Conservation (phyloP, 2,888 invertebrate genomes). For the Parnassius apollo region DNA sequence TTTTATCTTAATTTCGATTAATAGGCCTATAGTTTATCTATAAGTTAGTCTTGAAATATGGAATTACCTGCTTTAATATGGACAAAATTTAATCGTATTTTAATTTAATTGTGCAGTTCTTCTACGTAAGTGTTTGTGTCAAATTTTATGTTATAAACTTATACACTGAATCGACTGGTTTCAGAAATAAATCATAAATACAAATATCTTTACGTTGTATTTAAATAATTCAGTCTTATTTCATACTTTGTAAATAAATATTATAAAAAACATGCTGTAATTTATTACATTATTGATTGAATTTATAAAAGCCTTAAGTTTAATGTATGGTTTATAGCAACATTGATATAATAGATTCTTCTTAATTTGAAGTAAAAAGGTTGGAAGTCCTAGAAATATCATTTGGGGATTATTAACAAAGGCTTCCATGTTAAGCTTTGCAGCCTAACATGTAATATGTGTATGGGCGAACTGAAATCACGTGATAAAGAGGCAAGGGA, state of each 20-base stretch:
- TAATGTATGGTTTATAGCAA: no score
- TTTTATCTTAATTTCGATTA: constrained; percentile 10
- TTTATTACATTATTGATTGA: no score
- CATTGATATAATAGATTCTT: no score
- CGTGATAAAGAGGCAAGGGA: neutral
- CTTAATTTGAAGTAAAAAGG: no score
- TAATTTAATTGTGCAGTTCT: constrained; percentile 17
- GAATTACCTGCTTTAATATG: constrained; percentile 3
- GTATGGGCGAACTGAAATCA: neutral
- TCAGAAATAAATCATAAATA: no score
- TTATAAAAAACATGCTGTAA: no score
- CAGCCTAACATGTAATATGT: constrained; percentile 19
- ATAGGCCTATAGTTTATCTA: constrained; percentile 4
- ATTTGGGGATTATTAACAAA: neutral
- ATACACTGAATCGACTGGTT: neutral
- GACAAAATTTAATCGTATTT: constrained; percentile 12
- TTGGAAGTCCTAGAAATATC: no score
- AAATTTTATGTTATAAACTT: constrained; percentile 3
- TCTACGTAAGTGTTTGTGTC: constrained; percentile 20
- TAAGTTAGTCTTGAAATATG: neutral
- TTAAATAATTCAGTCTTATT: no score
- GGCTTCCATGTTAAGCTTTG: constrained; percentile 11
- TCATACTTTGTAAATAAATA: no score
- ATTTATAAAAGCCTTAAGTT: no score
- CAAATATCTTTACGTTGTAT: no score